phyloP scores from a whole-genome alignment of 92 coral and sea anemone genomes.

The Virgularia gustaviana region DNA sequence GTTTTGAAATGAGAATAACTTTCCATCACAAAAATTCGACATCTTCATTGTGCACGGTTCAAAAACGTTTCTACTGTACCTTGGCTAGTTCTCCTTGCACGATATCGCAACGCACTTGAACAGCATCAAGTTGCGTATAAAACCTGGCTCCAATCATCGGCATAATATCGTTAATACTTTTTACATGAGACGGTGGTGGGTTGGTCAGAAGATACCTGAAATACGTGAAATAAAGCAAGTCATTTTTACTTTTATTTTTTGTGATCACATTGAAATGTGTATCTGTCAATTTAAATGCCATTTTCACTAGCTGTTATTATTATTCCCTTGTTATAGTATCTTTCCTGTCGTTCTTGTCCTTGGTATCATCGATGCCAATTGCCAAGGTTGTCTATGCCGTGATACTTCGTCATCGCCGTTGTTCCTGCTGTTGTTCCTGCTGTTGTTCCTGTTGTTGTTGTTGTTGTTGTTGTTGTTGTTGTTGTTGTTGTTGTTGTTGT shows the following conservation, averaged over 20 bases:
- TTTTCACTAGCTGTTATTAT: neutral
- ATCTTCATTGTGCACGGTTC: neutral
- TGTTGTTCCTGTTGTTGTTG: no score
- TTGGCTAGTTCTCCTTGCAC: constrained; percentile 94
- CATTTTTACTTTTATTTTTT: neutral
- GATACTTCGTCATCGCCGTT: no score
- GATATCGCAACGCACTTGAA: constrained; percentile 89
- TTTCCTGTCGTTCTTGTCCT: no score
- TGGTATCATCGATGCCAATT: no score
- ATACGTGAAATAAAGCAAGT: neutral
- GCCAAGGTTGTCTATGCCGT: no score
- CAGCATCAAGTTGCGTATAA: constrained; percentile 95
- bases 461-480: no score
- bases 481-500: no score
- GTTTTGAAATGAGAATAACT: neutral
- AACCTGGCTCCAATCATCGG: constrained; percentile 99
- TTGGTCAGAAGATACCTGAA: constrained; percentile 83
- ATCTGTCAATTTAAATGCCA: neutral
- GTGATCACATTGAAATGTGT: neutral
- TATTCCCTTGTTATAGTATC: no score
- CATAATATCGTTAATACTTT: constrained; percentile 96
- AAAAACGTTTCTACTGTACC: constrained; percentile 52
- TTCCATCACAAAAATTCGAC: neutral
- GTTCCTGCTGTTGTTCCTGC: no score
- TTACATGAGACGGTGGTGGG: constrained; percentile 80